Conservation (phyloP, 2,797 vertebrate genomes). For the Dermochelys coriacea region DNA sequence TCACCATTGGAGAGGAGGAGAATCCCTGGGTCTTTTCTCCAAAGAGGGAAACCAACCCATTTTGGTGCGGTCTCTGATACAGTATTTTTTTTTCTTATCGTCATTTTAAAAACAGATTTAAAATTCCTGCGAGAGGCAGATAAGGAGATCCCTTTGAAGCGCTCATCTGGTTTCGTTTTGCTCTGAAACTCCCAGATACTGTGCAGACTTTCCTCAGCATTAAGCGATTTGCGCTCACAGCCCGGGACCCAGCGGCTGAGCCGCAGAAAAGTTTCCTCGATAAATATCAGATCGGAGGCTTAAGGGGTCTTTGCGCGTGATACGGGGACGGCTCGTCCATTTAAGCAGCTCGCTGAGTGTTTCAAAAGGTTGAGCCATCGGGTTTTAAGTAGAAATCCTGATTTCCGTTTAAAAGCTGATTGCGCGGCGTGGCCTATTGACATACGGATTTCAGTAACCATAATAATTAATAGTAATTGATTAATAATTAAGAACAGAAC, state of each 20-base stretch:
- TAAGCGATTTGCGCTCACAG: background rate
- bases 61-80: background rate
- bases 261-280: background rate
- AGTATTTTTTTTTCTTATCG: background rate
- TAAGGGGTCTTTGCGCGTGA: background rate
- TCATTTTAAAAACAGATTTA: background rate
- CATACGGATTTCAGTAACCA: background rate
- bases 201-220: background rate
- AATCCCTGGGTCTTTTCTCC: background rate
- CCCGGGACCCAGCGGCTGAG: background rate
- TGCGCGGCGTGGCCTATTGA: background rate
- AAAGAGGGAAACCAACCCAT: background rate
- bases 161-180: constrained; percentile 80
- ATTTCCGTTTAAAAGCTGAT: background rate
- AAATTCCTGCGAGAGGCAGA: constrained; percentile 65
- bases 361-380: background rate
- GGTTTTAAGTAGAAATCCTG: background rate
- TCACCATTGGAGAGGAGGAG: background rate
- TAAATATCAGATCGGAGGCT: background rate
- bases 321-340: background rate
- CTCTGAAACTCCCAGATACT: constrained; percentile 55
- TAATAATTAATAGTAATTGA: too few relatives aligned
- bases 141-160: constrained; percentile 73
- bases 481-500: background rate
- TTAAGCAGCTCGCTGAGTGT: background rate